Evolutionary conservation across 2,113 vertebrate species (phyloP), one percentile per base, ranked within the genome.

Genomic region (Blennius ocellaris): DNA sequence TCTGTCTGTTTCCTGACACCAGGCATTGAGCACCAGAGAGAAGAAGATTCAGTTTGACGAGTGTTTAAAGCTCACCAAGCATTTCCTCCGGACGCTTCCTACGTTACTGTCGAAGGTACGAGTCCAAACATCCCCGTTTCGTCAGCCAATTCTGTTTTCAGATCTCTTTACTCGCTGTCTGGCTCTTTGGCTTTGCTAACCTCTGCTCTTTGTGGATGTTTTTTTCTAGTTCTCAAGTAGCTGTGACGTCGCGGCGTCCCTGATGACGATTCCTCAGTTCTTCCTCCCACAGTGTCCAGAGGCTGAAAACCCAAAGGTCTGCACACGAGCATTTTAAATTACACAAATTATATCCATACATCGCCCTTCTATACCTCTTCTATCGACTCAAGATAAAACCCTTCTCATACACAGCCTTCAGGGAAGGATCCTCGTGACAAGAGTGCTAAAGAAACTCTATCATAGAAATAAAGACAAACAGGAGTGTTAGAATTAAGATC

Each of bases 221-320:
- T 78, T 15, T 44, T 14, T 65, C 47, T 87, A 98, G 96, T 97
- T 94, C 92, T 95, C 95, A 64, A 68, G 83, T 56, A 90, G 94
- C 81, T 76, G 80, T 59, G 92, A 94, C 60, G 90, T 93, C 61
- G 89, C 94, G 73, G 88, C 93, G 57, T 94, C 90, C 50, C 93
- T 98, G 72, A 90, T 97, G 78, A 95, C 91, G 91, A 95, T 97
- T 78, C 95, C 95, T 61, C 96, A 94, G 79, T 95, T 94, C 88
- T 97, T 95, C 51, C 83, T 95, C 86, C 81, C 91, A n/a, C 93
- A 94, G 37, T 70, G 92, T 82, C 93, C 87, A 39, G 78, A 60
- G 15, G 75, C 65, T 0, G 88, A 80, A 71, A 82, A 73, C 84
- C 80, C 93, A 45, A 88, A 95, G 89, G 93, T 92, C 54, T 78